Base-by-base conservation (phyloP, 2,113 vertebrate genomes). In the Misgurnus anguillicaudatus region DNA sequence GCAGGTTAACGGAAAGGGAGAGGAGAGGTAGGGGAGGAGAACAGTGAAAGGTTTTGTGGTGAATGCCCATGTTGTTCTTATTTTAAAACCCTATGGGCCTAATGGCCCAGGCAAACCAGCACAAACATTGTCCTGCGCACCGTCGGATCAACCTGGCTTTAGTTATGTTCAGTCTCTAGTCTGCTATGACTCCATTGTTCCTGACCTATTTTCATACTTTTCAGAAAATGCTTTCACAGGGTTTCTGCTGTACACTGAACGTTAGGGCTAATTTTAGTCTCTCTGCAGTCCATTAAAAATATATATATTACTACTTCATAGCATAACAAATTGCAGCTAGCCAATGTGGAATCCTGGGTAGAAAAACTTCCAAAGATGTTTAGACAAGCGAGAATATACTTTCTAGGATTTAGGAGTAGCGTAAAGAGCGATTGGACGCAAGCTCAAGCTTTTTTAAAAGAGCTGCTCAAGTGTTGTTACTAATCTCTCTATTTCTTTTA, bases 1-100 rank as follows among this genome's bases (percentile, higher is more conserved):
- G 79, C 78, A 83, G 74, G 69, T 24, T 16, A 70, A 62, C n/a
- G 57, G 70, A 78, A 81, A 78, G 57, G 48, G 53, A 77, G 39
- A 58, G 67, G 62, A 31, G 68, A 60, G 55, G 62, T 65, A 75
- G 60, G 42, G 9, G 68, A 68, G 62, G 75, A 73, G 57, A 81
- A 78, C 70, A 78, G 48, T 45, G 19, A 39, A 16, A 68, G 60
- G 38, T 71, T 75, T 48, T 81, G 70, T 81, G 75, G 53, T 75
- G n/a, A 55, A 75, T 75, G 62, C 39, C 65, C 71, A 39, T 66
- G 79, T 65, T 80, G 66, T 77, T 76, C 39, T 16, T 69, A 45
- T 45, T 42, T 68, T 67, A 51, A 51, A 61, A 36, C 38, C 45
- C 53, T 63, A 62, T 63, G 57, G 45, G 17, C 6, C 67, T 31